These are phyloP conservation scores for Myopa tessellatipennis DNA, from an alignment of 2,888 invertebrate genomes.

Conservation along the genomic window DNA sequence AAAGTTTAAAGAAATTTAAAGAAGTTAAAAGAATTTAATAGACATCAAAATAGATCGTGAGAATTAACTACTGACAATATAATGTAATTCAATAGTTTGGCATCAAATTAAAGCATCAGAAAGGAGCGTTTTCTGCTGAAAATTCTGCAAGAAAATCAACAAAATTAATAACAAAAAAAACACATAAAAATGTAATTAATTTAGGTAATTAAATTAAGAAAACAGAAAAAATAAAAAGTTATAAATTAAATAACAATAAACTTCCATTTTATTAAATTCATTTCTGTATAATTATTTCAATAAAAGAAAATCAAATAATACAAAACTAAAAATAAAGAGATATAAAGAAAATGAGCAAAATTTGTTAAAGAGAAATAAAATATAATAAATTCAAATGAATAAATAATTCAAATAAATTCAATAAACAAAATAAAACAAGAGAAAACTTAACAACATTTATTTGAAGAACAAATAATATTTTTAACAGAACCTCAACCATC, in stretches of 20 bases:
- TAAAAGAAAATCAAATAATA: not conserved
- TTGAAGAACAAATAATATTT: too few relatives aligned
- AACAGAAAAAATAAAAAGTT: too few relatives aligned
- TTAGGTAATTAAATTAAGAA: too few relatives aligned
- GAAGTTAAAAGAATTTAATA: not conserved
- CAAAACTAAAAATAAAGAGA: not conserved
- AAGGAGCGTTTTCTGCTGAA: not conserved
- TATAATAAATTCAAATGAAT: not conserved
- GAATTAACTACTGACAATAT: not conserved
- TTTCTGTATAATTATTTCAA: too few relatives aligned
- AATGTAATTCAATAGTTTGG: not conserved
- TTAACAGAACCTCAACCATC: too few relatives aligned
- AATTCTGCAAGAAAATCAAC: conserved; percentile 35
- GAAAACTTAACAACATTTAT: too few relatives aligned
- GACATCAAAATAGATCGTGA: not conserved
- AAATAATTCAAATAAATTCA: not conserved
- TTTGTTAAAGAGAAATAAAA: not conserved
- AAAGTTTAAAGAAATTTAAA: conserved; percentile 24
- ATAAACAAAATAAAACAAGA: conserved; percentile 41
- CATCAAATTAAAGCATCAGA: conserved; percentile 10
- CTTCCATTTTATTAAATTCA: too few relatives aligned
- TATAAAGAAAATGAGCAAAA: conserved; percentile 41
- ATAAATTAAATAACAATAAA: too few relatives aligned
- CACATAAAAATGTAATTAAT: too few relatives aligned
- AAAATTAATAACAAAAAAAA: conserved; percentile 41